Conservation (phyloP, 92 coral and sea anemone genomes). For the Galaxea fascicularis region DNA sequence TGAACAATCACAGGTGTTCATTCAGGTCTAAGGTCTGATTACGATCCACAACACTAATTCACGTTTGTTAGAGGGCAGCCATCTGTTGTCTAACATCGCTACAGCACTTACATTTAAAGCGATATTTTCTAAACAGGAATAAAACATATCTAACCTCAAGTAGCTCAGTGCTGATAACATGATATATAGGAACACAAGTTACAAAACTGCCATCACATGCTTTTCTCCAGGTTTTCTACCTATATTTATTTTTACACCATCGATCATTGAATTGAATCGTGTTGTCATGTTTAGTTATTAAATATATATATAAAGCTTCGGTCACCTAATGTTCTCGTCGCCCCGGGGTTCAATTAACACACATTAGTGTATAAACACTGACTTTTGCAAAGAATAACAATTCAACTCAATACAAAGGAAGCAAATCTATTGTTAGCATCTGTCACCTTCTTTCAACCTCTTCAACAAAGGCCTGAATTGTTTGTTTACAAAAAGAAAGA, state of each 20-base stretch:
- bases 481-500: conserved; percentile 31
- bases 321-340: conserved; percentile 51
- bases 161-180: not conserved
- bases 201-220: conserved; percentile 9
- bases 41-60: conserved; percentile 6
- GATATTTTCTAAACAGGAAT: not conserved
- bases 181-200: not conserved
- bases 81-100: conserved; percentile 9
- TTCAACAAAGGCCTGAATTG: conserved; percentile 34
- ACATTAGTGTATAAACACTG: conserved; percentile 48
- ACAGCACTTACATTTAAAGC: not conserved
- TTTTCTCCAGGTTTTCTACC: not conserved
- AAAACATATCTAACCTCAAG: not conserved
- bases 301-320: conserved; percentile 39
- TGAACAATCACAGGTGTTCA: not conserved
- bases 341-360: conserved; percentile 56
- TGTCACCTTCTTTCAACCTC: conserved; percentile 23
- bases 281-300: conserved; percentile 31
- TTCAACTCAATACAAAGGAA: conserved; percentile 31
- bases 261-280: conserved; percentile 34
- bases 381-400: conserved; percentile 33
- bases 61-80: not conserved
- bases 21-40: not conserved
- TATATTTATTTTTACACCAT: conserved; percentile 24
- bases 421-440: conserved; percentile 38